Conservation (phyloP, 2,888 invertebrate species). For the Invenusta paracnida region DNA sequence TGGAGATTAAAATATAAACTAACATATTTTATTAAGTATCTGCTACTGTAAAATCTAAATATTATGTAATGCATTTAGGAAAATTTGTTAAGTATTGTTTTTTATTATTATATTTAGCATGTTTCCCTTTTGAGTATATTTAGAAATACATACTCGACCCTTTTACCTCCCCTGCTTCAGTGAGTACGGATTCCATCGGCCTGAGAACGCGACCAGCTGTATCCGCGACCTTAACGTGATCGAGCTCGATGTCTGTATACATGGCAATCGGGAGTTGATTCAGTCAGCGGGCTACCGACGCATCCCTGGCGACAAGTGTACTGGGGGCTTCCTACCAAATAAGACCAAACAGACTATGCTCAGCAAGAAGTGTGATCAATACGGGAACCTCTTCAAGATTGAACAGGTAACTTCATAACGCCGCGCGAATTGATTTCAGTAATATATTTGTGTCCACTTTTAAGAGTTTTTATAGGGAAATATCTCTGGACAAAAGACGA, state of each 20-base stretch:
- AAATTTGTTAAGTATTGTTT: too few relatives aligned
- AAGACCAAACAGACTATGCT: slow-evolving; percentile 36
- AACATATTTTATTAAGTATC: too few relatives aligned
- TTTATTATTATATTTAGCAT: too few relatives aligned
- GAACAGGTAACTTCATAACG: slow-evolving; percentile 15
- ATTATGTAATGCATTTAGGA: too few relatives aligned
- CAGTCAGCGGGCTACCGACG: slow-evolving; percentile 52
- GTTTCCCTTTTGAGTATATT: too few relatives aligned
- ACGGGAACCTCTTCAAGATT: slow-evolving; percentile 1
- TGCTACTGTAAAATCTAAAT: too few relatives aligned
- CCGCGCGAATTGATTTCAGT: too few relatives aligned
- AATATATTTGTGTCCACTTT: too few relatives aligned
- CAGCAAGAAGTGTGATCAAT: slow-evolving; percentile 21
- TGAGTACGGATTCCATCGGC: slow-evolving; percentile 56
- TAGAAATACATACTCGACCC: too few relatives aligned
- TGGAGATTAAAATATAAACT: too few relatives aligned
- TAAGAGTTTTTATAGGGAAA: too few relatives aligned
- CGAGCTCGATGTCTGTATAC: slow-evolving; percentile 54
- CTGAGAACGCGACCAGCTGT: slow-evolving; percentile 50
- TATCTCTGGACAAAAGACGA: too few relatives aligned
- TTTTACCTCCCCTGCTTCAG: slow-evolving; percentile 50
- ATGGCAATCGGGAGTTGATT: slow-evolving; percentile 52
- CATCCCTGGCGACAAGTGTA: slow-evolving; percentile 50
- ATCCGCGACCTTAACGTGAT: slow-evolving; percentile 49
- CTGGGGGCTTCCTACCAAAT: slow-evolving; percentile 46